phyloP scores from a whole-genome alignment of 2,888 invertebrate species.

The Noctua fimbriata region DNA sequence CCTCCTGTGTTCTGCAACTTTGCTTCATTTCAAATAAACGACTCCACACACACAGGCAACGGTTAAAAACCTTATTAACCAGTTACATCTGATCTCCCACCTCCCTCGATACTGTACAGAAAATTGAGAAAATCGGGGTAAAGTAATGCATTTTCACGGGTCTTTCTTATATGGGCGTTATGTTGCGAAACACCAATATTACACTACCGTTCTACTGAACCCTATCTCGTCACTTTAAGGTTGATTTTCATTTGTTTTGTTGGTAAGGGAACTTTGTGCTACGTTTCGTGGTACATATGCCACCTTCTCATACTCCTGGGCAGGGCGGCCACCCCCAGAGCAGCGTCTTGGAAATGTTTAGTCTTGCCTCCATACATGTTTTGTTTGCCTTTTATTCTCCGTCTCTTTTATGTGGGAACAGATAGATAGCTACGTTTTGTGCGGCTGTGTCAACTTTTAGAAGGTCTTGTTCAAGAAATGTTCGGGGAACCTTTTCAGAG shows the following conservation, averaged over 20 bases:
- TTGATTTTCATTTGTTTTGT: constrained; percentile 61
- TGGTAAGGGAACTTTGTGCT: constrained; percentile 53
- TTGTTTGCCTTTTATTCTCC: constrained; percentile 86
- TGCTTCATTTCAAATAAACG: constrained; percentile 78
- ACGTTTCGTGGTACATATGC: constrained; percentile 65
- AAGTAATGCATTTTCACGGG: constrained; percentile 77
- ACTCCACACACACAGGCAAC: constrained; percentile 67
- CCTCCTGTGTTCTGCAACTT: constrained; percentile 71
- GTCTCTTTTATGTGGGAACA: constrained; percentile 80
- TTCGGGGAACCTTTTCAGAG: constrained; percentile 49
- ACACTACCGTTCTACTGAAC: constrained; percentile 23
- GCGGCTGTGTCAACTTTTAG: constrained; percentile 54
- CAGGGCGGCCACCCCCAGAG: constrained; percentile 69
- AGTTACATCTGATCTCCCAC: constrained; percentile 67
- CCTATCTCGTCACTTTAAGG: constrained; percentile 52
- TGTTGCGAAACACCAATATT: constrained; percentile 65
- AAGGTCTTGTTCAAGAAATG: constrained; percentile 60
- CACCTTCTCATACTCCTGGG: constrained; percentile 66
- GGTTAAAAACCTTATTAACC: constrained; percentile 74
- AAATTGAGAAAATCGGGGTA: constrained; percentile 64
- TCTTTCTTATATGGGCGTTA: constrained; percentile 80
- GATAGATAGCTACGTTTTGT: constrained; percentile 70
- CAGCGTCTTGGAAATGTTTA: constrained; percentile 88
- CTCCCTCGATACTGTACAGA: constrained; percentile 56
- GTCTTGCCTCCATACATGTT: constrained; percentile 85